Evolutionary conservation across 37 sponge, comb jelly and placozoan species (phyloP), one percentile per base, ranked within the genome.

Genomic region (Diacarnus erythraeanus): DNA sequence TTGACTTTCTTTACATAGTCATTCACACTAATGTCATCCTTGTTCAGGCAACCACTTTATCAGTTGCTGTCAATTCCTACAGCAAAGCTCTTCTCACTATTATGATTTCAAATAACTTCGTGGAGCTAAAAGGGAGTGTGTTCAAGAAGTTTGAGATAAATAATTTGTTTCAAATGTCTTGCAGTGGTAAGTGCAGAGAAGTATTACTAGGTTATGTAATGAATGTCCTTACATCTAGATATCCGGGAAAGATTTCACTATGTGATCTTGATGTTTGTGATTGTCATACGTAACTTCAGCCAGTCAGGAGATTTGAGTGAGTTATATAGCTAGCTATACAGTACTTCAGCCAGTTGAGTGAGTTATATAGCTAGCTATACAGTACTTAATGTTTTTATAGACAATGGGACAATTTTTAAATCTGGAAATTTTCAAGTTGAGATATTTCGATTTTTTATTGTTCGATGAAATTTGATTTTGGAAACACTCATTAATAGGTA

Each of bases 91-190:
- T 84, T 15, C 71, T 84, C 61, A 84, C 85, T 74, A 91, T 98
- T 71, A 88, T 98, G 92, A 71, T 96, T 23, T 96, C 97, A 39
- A 98, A 98, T 59, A 95, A 98, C 83, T 98, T 94, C 89, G 97
- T 98, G 57, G 99, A 98, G 77, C 81, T 98, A 69, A 98, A 98
- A 63, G 90, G 93, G 42, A 91, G 82, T 72, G 97, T 96, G 15
- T 98, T 98, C 80, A 98, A 93, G 78, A 95, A 92, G 71, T 98
- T 93, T 78, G 97, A 92, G 18, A 83, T 39, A 0, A 85, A 82
- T 68, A 98, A 98, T 71, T 82, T 97, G 34, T 98, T 92, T 64
- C 99, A 98, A 72, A 86, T 98, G 72, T 81, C 89, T 1, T 96
- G 95, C 74, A 91, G 88, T 80, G 91, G 93, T 93, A 70, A 86